A percentile compares a stretch with the other conserved stretches of the same genome.
phyloP scores from a whole-genome alignment of 2,888 invertebrate genomes.

The Chrysotoxum bicinctum region DNA sequence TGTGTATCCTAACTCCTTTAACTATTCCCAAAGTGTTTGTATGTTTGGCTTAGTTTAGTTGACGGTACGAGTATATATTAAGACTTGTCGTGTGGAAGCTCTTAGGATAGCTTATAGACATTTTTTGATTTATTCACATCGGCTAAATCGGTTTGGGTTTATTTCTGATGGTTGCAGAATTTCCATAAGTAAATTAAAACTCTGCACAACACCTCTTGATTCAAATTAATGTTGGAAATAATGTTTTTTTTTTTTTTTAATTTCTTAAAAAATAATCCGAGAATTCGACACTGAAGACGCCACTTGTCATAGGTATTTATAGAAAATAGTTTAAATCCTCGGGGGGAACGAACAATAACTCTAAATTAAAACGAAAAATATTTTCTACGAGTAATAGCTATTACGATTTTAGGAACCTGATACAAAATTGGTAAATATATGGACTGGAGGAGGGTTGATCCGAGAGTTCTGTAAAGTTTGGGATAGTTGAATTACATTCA shows the following conservation, averaged over 20 bases:
- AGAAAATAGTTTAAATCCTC: no score
- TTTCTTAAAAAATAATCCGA: neutral
- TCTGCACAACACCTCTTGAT: neutral
- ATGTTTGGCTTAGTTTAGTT: neutral
- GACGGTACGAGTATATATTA: neutral
- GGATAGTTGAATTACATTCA: no score
- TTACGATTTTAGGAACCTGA: no score
- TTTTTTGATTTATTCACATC: constrained; percentile 1
- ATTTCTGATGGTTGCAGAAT: neutral
- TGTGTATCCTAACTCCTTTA: neutral
- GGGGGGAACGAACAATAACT: no score
- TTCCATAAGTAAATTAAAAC: neutral
- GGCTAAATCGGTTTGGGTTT: neutral
- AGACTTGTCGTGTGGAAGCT: neutral
- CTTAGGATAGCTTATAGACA: neutral
- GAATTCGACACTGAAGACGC: neutral
- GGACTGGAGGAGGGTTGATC: no score
- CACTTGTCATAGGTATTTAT: neutral
- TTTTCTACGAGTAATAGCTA: no score
- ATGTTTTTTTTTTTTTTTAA: neutral
- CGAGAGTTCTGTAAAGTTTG: no score
- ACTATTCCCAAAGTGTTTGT: neutral
- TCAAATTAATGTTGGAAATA: neutral
- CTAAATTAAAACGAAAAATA: no score
- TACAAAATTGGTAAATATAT: no score